Base-by-base conservation (phyloP, 2,888 invertebrate genomes). In the Petrolisthes manimaculis region DNA sequence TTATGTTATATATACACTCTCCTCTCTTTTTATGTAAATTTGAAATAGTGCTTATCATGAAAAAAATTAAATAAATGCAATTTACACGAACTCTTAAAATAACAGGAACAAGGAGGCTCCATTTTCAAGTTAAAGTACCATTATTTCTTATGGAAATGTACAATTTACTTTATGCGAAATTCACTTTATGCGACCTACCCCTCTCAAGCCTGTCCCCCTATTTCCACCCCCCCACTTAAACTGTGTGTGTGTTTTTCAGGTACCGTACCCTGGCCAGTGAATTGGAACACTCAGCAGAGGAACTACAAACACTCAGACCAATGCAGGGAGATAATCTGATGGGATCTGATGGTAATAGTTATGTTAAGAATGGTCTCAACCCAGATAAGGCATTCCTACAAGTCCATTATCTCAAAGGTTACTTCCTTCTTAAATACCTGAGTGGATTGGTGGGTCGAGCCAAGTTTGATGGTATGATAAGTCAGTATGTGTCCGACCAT, bases 331-430 rank as follows among this genome's bases (percentile, higher is more conserved):
- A 83, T 6, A 69, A 90, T 67, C 83, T 87, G 24, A 81, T 83
- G 24, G 88, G 90, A n/a, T 84, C 89, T 37, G 89, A 84, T 21
- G 84, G 90, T 1, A 80, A 91, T 0, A 88, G 87, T 54, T 92
- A 91, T 92, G 92, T 93, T 2, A 93, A 92, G 88, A 93, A 93
- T 92, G 94, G 93, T 5, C 92, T 93, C 91, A 93, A 93, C 77
- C 92, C 93, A 8, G 92, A 93, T 6, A 93, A 93, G 91, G 91
- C 92, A 53, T 93, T 93, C 89, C 92, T 93, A 86, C 93, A 93
- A 89, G 93, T 93, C 18, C 94, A 94, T 91, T 94, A 94, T 90
- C 91, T 93, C 14, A 94, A 94, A 92, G 93, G 93, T 4, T 93
- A 93, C 91, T 93, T 93, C 86, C 92, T 93, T 12, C 91, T 93